Conservation (phyloP, 1,140 invertebrate genomes). For the Asobara japonica region DNA sequence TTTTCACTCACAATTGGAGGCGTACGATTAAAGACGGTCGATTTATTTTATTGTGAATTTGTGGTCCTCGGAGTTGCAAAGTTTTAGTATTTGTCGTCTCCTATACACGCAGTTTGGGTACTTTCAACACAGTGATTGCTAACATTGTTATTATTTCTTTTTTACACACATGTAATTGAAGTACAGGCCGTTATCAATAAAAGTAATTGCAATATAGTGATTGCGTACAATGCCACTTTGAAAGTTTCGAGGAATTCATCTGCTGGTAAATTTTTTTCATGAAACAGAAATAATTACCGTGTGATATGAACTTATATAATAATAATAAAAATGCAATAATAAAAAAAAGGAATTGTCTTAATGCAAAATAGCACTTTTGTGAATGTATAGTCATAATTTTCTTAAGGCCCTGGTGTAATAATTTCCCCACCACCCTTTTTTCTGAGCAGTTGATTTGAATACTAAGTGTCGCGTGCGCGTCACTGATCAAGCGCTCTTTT, state of each 20-base stretch:
- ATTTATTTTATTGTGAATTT: slow-evolving; percentile 50
- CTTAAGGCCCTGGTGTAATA: too few relatives aligned
- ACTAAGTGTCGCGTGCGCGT: too few relatives aligned
- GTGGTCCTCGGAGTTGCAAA: slow-evolving; percentile 56
- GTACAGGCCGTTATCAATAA: not conserved
- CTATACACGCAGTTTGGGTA: not conserved
- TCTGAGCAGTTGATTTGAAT: too few relatives aligned
- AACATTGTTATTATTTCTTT: not conserved
- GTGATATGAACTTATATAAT: too few relatives aligned
- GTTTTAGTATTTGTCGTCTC: slow-evolving; percentile 18
- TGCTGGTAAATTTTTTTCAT: not conserved
- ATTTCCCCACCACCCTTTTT: too few relatives aligned
- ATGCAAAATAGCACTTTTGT: too few relatives aligned
- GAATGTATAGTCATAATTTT: too few relatives aligned
- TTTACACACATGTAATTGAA: not conserved
- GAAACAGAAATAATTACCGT: too few relatives aligned
- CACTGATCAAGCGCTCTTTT: too few relatives aligned
- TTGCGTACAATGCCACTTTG: not conserved
- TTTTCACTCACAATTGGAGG: not conserved
- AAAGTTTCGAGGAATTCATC: not conserved
- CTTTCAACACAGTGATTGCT: slow-evolving; percentile 10
- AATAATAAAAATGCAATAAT: too few relatives aligned
- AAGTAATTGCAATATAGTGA: not conserved
- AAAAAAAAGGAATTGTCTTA: too few relatives aligned
- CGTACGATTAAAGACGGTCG: not conserved